Evolutionary conservation across 2,113 vertebrate species (phyloP), one percentile per base, ranked within the genome.

Genomic region (Pteruthius melanotis): DNA sequence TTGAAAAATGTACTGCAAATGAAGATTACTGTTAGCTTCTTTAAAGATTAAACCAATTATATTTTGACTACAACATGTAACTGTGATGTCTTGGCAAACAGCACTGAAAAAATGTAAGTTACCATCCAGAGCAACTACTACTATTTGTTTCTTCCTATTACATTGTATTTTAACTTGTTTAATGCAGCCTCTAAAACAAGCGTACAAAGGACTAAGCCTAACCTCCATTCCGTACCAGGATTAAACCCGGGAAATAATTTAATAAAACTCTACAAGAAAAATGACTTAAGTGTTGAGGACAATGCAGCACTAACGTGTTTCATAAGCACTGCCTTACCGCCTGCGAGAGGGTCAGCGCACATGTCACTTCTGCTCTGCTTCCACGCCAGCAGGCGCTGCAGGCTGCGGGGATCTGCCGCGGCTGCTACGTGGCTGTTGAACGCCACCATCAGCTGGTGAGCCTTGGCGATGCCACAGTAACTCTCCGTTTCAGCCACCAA

Each of bases 401-500:
- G 96, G 94, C 97, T 96, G 95, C 94, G 14, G 27, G 92, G 50
- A 83, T 97, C 93, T 33, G 95, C 95, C 40, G 95, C 95, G 39
- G 95, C 84, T 74, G 97, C 96, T 57, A 96, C 95, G 52, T 64
- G 96, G 70, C 85, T 96, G 83, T 87, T 96, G 71, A 98, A 65
- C 9, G 80, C 68, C 76, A 93, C 95, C 98, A 85, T 97, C 95
- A 96, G 98, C 87, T 97, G 95, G 52, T 98, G 98, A 78, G 98
- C 98, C 93, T 90, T 98, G 3, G 97, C 98, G 22, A 95, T 96
- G 81, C 98, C 98, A 37, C 97, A 91, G 42, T 96, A 97, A 70
- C 97, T 98, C 97, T 98, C 98, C 2, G 98, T 96, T 83, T 98
- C 98, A 16, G 98, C 96, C 96, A 98, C 65, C 50, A 97, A 94